Percentiles rank a stretch among this genome's conserved stretches.
phyloP scores from a whole-genome alignment of 64 coral and sea anemone genomes.

The Montipora cactus region DNA sequence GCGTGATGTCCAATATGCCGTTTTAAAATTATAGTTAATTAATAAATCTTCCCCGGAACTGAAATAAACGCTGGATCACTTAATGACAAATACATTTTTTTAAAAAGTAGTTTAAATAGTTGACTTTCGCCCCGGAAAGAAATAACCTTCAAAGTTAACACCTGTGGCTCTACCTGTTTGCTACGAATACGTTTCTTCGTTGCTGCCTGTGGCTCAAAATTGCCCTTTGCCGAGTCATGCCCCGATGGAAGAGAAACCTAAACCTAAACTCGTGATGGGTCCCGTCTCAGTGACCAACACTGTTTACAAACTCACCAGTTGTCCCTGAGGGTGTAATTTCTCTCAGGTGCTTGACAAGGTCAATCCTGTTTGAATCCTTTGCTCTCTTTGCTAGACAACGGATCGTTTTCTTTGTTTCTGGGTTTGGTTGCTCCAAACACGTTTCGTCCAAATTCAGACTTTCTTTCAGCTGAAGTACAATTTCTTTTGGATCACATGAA shows the following conservation, averaged over 20 bases:
- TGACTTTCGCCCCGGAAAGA: no score
- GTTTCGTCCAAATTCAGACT: not conserved
- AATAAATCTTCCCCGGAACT: no score
- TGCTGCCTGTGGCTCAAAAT: not conserved
- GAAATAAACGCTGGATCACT: no score
- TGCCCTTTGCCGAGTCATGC: not conserved
- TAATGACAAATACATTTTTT: no score
- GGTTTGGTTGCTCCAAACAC: not conserved
- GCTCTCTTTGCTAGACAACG: slow-evolving; percentile 19
- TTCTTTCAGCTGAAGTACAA: slow-evolving; percentile 19
- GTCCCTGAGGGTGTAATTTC: slow-evolving; percentile 31
- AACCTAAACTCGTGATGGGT: no score
- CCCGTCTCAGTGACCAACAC: not conserved
- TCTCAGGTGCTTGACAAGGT: slow-evolving; percentile 13
- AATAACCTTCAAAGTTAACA: no score
- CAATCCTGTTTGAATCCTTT: slow-evolving; percentile 25
- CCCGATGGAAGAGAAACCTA: not conserved
- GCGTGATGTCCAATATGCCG: no score
- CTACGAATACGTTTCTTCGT: no score
- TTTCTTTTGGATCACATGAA: not conserved
- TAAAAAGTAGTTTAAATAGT: no score
- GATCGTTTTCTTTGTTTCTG: slow-evolving; percentile 16
- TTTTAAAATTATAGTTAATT: no score
- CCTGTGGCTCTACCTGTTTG: no score
- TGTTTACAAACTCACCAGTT: slow-evolving; percentile 14